These are phyloP conservation scores for Synergus japonicus DNA, from an alignment of 2,888 invertebrate species.

Conservation along the genomic window DNA sequence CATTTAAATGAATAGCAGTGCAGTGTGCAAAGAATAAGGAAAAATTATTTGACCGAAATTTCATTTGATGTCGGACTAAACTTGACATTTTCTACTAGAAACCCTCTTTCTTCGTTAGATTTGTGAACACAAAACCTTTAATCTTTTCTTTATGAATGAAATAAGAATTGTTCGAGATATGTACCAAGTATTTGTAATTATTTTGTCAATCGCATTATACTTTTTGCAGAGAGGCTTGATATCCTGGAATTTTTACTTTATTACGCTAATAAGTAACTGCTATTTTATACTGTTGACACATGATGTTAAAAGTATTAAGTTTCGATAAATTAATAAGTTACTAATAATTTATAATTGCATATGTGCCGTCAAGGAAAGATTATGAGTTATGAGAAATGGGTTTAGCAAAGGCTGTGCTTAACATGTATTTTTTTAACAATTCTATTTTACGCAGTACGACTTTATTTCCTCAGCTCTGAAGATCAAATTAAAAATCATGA, in stretches of 20 bases:
- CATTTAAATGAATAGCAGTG: neutral
- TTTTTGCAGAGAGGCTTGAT: neutral
- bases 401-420: conserved; percentile 57
- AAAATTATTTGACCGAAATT: neutral
- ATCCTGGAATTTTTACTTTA: neutral
- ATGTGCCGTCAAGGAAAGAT: conserved; percentile 16
- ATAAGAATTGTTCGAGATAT: neutral
- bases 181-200: neutral
- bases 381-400: conserved; percentile 46
- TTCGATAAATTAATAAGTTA: neutral
- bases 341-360: neutral
- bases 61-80: neutral
- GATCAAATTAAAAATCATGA: neutral
- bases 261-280: conserved; percentile 41
- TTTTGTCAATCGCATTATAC: neutral
- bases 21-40: neutral
- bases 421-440: conserved; percentile 12
- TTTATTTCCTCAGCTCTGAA: neutral
- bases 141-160: neutral
- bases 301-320: conserved; percentile 58
- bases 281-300: conserved; percentile 55
- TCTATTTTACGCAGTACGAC: conserved; percentile 4
- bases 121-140: neutral
- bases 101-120: neutral
- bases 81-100: neutral